Percentiles rank a stretch among this genome's conserved stretches.
phyloP scores from a whole-genome alignment of 2,113 vertebrate species.

The Pogona vitticeps region DNA sequence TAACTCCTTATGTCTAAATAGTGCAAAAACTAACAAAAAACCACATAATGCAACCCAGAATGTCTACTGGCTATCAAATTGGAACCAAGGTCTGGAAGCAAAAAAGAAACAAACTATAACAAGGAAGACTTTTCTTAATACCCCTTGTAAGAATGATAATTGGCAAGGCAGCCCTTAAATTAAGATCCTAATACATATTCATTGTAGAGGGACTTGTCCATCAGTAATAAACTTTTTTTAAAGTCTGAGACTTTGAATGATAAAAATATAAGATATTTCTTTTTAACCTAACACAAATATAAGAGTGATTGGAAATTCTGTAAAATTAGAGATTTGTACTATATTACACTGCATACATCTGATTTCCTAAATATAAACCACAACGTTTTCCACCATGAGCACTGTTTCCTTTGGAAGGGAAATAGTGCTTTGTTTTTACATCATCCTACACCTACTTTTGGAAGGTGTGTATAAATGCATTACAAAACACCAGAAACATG shows the following conservation, averaged over 20 bases:
- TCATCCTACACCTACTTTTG: not conserved
- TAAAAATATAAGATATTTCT: too few species aligned
- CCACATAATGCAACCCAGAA: not conserved
- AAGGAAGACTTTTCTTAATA: conserved; percentile 64
- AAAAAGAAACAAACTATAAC: conserved; percentile 48
- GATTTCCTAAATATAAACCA: not conserved
- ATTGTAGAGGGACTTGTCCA: conserved; percentile 63
- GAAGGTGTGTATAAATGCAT: not conserved
- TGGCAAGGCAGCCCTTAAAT: conserved; percentile 61
- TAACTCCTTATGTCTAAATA: not conserved
- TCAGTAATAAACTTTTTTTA: conserved; percentile 45
- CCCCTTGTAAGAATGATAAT: conserved; percentile 62
- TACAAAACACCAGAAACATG: not conserved
- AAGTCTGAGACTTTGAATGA: conserved; percentile 51
- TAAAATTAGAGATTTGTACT: conserved; percentile 45
- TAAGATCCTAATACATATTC: conserved; percentile 69
- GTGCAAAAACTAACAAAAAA: not conserved
- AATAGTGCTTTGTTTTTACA: conserved; percentile 1
- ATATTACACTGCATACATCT: not conserved
- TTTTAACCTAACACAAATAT: not conserved
- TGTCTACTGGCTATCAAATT: conserved; percentile 49
- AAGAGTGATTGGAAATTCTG: not conserved
- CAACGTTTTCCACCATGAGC: conserved; percentile 4
- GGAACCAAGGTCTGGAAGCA: conserved; percentile 31
- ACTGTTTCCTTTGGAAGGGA: conserved; percentile 36